phyloP scores from a whole-genome alignment of 2,113 vertebrate genomes.

The Thalassarche chlororhynchos region DNA sequence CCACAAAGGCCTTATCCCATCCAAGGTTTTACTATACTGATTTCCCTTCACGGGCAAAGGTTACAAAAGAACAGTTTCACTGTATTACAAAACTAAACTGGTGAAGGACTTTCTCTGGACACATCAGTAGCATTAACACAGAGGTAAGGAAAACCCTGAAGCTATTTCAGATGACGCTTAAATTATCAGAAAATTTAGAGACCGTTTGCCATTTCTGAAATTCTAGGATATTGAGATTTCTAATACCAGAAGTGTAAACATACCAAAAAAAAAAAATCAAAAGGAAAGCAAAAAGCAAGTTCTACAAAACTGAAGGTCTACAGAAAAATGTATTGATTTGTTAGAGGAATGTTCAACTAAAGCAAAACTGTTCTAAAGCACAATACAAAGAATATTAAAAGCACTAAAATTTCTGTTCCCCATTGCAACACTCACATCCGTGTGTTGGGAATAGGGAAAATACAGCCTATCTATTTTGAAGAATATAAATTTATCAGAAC shows the following conservation, averaged over 20 bases:
- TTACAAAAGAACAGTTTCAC: not conserved
- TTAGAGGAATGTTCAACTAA: not conserved
- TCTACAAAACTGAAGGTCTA: not conserved
- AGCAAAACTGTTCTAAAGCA: not conserved
- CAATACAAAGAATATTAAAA: slow-evolving; percentile 29
- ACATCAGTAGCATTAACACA: not conserved
- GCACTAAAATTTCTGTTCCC: slow-evolving; percentile 43
- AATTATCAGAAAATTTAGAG: not conserved
- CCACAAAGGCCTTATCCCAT: not conserved
- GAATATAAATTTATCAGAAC: slow-evolving; percentile 16
- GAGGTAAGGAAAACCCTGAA: not conserved
- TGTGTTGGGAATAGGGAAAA: slow-evolving; percentile 8
- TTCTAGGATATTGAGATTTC: not conserved
- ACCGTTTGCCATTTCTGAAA: not conserved
- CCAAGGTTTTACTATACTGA: not conserved
- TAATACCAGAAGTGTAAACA: not conserved
- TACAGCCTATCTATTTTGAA: not conserved
- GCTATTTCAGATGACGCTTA: not conserved
- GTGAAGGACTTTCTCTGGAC: not conserved
- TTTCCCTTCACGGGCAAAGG: not conserved
- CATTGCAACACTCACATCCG: not conserved
- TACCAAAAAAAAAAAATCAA: not conserved
- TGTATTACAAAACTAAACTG: rapidly evolving
- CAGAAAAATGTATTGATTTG: not conserved
- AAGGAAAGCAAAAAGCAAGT: not conserved